Evolutionary conservation across 2,888 invertebrate genomes (phyloP).

Genomic region (Nephrocerus scutellatus): DNA sequence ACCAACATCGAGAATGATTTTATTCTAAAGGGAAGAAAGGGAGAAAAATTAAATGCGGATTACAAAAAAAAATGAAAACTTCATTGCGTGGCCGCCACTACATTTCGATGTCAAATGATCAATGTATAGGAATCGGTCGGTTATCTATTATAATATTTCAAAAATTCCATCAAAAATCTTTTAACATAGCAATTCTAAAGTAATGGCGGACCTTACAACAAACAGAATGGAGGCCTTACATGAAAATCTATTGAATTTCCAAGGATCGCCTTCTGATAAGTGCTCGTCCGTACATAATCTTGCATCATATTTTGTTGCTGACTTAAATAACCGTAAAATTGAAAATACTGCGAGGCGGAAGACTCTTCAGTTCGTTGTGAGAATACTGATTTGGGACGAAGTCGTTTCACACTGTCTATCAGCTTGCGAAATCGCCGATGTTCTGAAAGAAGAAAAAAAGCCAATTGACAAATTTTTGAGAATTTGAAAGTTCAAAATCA

Average conservation of each 20-base stretch:
- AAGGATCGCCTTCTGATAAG: slow-evolving; percentile 94
- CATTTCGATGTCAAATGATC: neutral
- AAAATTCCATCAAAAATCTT: neutral
- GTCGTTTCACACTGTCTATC: slow-evolving; percentile 44
- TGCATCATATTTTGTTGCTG: slow-evolving; percentile 99
- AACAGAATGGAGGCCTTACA: slow-evolving; percentile 28
- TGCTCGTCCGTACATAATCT: slow-evolving; percentile 96
- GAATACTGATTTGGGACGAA: slow-evolving; percentile 68
- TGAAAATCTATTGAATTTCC: slow-evolving; percentile 88
- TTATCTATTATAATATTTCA: neutral
- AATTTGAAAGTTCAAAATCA: neutral
- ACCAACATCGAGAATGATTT: slow-evolving; percentile 94
- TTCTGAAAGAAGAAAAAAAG: slow-evolving; percentile 25
- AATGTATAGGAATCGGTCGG: too few relatives aligned
- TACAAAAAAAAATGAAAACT: slow-evolving; percentile 3
- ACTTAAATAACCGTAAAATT: slow-evolving; percentile 97
- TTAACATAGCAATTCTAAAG: neutral
- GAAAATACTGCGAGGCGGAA: slow-evolving; percentile 97
- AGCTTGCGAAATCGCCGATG: slow-evolving; percentile 44
- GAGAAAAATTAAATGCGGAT: neutral
- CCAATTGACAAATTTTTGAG: neutral
- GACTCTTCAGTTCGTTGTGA: slow-evolving; percentile 95
- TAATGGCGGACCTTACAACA: neutral
- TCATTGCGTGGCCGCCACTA: slow-evolving; percentile 3
- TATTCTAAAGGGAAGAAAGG: slow-evolving; percentile 64